Evolutionary conservation across 2,797 vertebrate genomes (phyloP).

Genomic region (Ctenopoma multispine): DNA sequence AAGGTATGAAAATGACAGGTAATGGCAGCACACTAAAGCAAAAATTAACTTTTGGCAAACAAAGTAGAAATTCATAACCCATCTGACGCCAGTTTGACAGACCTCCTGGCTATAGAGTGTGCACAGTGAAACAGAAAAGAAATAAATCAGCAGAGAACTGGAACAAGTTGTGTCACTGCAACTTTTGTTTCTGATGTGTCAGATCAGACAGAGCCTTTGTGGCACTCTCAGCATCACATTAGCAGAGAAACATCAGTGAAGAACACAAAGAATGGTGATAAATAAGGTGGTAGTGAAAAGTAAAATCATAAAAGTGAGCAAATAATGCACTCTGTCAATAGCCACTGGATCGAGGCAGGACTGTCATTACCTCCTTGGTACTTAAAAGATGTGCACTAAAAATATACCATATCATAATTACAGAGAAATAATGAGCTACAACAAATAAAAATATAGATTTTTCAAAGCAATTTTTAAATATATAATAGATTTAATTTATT

Average conservation of each 20-base stretch:
- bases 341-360: neutral
- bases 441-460: constrained; percentile 6
- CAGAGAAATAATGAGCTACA: constrained; percentile 10
- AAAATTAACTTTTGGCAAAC: constrained; percentile 75
- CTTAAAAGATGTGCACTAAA: constrained; percentile 37
- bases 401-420: neutral
- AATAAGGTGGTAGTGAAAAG: constrained; percentile 22
- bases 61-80: constrained; percentile 66
- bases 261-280: constrained; percentile 27
- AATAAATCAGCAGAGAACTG: constrained; percentile 65
- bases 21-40: constrained; percentile 60
- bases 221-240: constrained; percentile 34
- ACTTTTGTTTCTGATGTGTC: constrained; percentile 70
- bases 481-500: too few species aligned
- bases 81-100: constrained; percentile 75
- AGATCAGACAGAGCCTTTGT: constrained; percentile 55
- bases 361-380: neutral
- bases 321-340: constrained; percentile 16
- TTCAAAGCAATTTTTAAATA: neutral
- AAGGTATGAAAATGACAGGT: constrained; percentile 71
- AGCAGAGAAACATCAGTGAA: constrained; percentile 42
- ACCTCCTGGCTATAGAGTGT: constrained; percentile 66
- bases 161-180: constrained; percentile 70
- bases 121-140: constrained; percentile 36
- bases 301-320: constrained; percentile 34